Conservation (phyloP, 1,140 invertebrate genomes). For the Diorhabda elongata region DNA sequence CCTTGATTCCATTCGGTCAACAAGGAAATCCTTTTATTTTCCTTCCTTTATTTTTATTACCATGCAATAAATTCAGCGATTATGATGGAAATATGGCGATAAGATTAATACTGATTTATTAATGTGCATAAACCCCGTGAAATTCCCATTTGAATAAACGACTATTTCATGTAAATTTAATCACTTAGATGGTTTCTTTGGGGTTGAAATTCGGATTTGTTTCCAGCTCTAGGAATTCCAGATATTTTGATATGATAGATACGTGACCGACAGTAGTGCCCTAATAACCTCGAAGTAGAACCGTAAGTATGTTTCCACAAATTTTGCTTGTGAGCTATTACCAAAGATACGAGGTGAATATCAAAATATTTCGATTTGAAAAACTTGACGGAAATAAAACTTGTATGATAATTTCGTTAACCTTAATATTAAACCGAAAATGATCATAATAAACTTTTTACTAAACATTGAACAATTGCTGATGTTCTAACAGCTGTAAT, state of each 20-base stretch:
- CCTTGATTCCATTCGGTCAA: background rate
- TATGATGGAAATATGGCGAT: constrained; percentile 22
- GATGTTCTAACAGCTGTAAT: too few relatives aligned
- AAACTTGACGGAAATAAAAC: too few relatives aligned
- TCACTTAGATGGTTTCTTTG: constrained; percentile 15
- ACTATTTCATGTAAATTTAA: constrained; percentile 22
- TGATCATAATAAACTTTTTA: too few relatives aligned
- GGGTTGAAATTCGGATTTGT: background rate
- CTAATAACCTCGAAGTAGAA: background rate
- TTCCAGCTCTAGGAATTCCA: background rate
- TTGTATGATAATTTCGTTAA: too few relatives aligned
- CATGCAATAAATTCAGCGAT: constrained; percentile 12
- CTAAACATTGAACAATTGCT: too few relatives aligned
- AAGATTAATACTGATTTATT: constrained; percentile 22
- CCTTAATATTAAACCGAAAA: too few relatives aligned
- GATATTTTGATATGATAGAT: background rate
- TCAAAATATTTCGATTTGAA: too few relatives aligned
- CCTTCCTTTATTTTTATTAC: constrained; percentile 7
- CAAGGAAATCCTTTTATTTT: constrained; percentile 6
- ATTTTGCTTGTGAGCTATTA: too few relatives aligned
- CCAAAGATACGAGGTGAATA: too few relatives aligned
- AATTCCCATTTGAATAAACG: constrained; percentile 19
- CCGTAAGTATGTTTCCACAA: too few relatives aligned
- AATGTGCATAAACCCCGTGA: constrained; percentile 19
- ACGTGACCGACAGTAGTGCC: background rate